Base-by-base conservation (phyloP, 2,797 vertebrate species). In the Cirrhinus molitorella region DNA sequence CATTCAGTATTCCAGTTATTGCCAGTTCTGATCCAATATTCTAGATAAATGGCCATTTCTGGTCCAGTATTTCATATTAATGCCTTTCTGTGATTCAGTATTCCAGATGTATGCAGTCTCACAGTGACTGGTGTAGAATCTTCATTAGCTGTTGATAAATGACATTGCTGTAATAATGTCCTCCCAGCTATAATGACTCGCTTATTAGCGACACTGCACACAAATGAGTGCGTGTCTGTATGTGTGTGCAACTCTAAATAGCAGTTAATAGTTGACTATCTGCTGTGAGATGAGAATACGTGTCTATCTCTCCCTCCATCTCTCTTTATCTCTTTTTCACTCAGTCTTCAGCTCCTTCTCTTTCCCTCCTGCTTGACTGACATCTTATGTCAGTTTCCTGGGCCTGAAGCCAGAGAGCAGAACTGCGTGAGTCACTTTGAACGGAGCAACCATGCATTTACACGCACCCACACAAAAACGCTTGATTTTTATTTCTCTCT, bases 361-460 rank as follows among this genome's bases (percentile, higher is more conserved):
- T 53, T 34, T 76, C 49, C 67, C 71, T 78, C 45, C 77, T 70
- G 61, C n/a, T 16, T 70, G 85, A 83, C 57, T 80, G 85, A 86
- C 77, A 68, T 83, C 70, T 75, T 61, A 65, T 83, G 81, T 83
- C 85, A 86, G 81, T 74, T 83, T 75, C 80, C 76, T 51, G 81
- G 65, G 80, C 71, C 77, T 70, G n/a, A 28, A 86, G 77, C 77
- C 81, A 78, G 53, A 67, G 12, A 83, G 71, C 85, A 80, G 63
- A 73, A 70, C 70, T 37, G 76, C 47, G 37, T 85, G 80, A 87
- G 81, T 87, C 83, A 83, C 63, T 75, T 78, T 75, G 68, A 83
- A 78, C 71, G 9, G 76, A 72, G 75, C 61, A 59, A 37, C 75
- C 81, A 86, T 83, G 71, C 63, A 80, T 66, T 66, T 53, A 71